A percentile compares a stretch with the other conserved stretches of the same genome.
phyloP scores from a whole-genome alignment of 1,140 invertebrate species.

The Plectrocnemia conspersa region DNA sequence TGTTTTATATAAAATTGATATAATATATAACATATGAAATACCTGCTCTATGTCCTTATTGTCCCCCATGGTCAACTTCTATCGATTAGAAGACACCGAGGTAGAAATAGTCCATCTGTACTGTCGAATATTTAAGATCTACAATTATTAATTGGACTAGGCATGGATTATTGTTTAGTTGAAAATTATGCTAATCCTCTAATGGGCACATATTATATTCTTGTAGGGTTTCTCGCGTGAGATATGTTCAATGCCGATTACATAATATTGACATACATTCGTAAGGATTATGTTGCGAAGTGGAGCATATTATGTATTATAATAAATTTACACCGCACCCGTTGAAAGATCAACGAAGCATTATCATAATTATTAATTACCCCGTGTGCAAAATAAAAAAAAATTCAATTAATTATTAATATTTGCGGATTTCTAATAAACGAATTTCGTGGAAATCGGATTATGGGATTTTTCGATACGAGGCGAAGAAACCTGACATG shows the following conservation, averaged over 20 bases:
- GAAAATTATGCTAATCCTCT: conserved; percentile 13
- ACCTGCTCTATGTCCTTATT: conserved; percentile 31
- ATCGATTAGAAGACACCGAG: conserved; percentile 24
- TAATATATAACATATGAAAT: conserved; percentile 5
- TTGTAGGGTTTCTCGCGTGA: conserved; percentile 9
- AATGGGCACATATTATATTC: not conserved
- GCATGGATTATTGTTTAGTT: not conserved
- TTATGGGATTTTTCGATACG: not conserved
- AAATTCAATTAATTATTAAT: no score
- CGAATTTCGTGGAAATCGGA: not conserved
- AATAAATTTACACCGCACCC: not conserved
- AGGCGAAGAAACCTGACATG: no score
- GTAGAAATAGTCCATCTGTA: conserved; percentile 1
- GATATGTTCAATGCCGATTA: conserved; percentile 20
- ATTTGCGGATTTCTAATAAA: not conserved
- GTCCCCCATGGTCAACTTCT: conserved; percentile 25
- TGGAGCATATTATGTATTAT: not conserved
- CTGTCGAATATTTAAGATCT: no score
- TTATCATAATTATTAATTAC: no score
- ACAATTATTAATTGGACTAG: conserved; percentile 7
- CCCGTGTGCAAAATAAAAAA: no score
- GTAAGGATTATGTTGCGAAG: not conserved
- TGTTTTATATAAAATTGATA: not conserved
- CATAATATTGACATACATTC: conserved; percentile 13
- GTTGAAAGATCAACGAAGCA: no score